A percentile compares a stretch with the other conserved stretches of the same genome.
Evolutionary conservation across 2,888 invertebrate genomes (phyloP).

Genomic region (Netelia melanura): DNA sequence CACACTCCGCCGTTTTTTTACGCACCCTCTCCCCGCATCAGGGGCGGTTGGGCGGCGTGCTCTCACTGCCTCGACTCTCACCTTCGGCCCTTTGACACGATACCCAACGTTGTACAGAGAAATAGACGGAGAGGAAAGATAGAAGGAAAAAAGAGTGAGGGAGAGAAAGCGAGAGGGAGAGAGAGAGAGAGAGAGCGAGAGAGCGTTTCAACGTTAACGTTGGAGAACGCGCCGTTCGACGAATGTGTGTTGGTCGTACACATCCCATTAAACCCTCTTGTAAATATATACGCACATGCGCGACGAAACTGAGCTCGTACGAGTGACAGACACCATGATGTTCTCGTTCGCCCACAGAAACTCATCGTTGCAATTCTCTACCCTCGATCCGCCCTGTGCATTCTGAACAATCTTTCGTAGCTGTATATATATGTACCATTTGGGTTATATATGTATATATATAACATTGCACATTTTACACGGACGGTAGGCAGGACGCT

Average conservation of each 20-base stretch:
- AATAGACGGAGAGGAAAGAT: not conserved
- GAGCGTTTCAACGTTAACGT: not conserved
- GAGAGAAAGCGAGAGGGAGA: not conserved
- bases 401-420: conserved; percentile 46
- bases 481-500: conserved; percentile 44
- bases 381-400: conserved; percentile 47
- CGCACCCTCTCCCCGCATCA: conserved; percentile 34
- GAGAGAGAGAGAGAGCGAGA: not conserved
- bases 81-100: conserved; percentile 79
- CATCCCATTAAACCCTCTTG: not conserved
- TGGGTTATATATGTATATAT: not conserved
- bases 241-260: conserved; percentile 26
- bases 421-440: not conserved
- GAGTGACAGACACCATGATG: conserved; percentile 38
- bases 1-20: conserved; percentile 53
- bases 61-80: conserved; percentile 72
- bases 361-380: conserved; percentile 49
- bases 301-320: not conserved
- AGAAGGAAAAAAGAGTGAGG: conserved; percentile 18
- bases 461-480: conserved; percentile 42
- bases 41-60: not conserved
- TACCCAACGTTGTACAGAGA: conserved; percentile 22
- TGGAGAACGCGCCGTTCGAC: conserved; percentile 18
- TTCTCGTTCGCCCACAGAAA: conserved; percentile 49
- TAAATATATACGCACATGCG: conserved; percentile 2